phyloP scores from a whole-genome alignment of 2,113 vertebrate species.

The Pelecanoides urinatrix region DNA sequence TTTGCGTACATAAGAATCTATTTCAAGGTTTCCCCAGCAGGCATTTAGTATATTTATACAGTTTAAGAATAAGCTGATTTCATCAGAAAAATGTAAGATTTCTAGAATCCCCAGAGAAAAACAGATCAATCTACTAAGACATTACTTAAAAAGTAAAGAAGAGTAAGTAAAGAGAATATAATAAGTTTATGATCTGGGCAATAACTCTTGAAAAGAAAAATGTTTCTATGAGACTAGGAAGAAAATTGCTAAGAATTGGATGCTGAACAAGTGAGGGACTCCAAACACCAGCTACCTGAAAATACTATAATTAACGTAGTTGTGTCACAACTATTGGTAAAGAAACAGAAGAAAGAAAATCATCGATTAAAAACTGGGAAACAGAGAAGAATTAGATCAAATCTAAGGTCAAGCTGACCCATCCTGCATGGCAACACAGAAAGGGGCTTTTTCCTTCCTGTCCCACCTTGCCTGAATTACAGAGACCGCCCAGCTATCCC shows the following conservation, averaged over 20 bases:
- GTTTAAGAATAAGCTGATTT: not conserved
- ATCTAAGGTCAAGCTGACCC: not conserved
- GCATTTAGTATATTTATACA: not conserved
- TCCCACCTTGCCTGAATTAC: too few relatives aligned
- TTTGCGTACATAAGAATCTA: not conserved
- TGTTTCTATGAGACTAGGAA: not conserved
- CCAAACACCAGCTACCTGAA: not conserved
- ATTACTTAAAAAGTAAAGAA: not conserved
- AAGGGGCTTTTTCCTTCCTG: not conserved
- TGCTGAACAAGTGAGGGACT: not conserved
- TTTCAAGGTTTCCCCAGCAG: not conserved
- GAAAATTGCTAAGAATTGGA: not conserved
- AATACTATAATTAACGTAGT: not conserved
- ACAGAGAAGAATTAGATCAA: not conserved
- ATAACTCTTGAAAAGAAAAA: not conserved
- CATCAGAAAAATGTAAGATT: not conserved
- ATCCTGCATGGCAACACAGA: accelerated
- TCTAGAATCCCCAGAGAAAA: not conserved
- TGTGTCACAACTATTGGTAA: not conserved
- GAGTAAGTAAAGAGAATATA: not conserved
- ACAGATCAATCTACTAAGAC: not conserved
- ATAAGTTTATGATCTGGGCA: not conserved
- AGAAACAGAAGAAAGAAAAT: not conserved
- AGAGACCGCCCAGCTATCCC: not conserved
- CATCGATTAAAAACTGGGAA: not conserved